Evolutionary conservation across 2,888 invertebrate species (phyloP).

Genomic region (Brachypterus glaber): DNA sequence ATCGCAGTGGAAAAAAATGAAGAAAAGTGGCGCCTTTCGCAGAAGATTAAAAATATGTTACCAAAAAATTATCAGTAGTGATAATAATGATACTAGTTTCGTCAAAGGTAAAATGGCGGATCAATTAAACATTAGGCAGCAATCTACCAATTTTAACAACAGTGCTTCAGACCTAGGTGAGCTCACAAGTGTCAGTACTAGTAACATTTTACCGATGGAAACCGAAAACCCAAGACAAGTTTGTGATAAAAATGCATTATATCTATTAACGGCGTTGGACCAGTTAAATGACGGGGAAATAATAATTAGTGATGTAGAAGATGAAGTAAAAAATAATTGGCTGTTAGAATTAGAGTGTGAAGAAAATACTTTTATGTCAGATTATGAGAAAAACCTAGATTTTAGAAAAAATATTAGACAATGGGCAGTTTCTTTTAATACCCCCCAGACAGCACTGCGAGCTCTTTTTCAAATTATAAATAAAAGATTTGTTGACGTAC

Average conservation of each 20-base stretch:
- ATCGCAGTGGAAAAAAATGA: too few relatives aligned
- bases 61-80: background rate
- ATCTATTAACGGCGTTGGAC: background rate
- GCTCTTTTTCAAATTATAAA: conserved; percentile 6
- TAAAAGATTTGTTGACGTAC: conserved; percentile 8
- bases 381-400: conserved; percentile 6
- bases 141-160: too few relatives aligned
- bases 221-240: background rate
- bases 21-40: too few relatives aligned
- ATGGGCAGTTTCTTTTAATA: conserved; percentile 14
- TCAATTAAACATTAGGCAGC: too few relatives aligned
- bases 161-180: background rate
- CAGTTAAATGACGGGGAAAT: background rate
- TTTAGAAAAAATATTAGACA: conserved; percentile 10
- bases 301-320: background rate
- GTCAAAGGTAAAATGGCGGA: too few relatives aligned
- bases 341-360: background rate
- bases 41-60: conserved; percentile 1
- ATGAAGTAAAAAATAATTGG: background rate
- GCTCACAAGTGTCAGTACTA: conserved; percentile 1
- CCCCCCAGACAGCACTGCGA: conserved; percentile 4
- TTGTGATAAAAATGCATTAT: background rate
- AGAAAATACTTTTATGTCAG: conserved; percentile 2
- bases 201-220: background rate
- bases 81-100: background rate